Base-by-base conservation (phyloP, 2,113 vertebrate genomes). In the Pedionomus torquatus region DNA sequence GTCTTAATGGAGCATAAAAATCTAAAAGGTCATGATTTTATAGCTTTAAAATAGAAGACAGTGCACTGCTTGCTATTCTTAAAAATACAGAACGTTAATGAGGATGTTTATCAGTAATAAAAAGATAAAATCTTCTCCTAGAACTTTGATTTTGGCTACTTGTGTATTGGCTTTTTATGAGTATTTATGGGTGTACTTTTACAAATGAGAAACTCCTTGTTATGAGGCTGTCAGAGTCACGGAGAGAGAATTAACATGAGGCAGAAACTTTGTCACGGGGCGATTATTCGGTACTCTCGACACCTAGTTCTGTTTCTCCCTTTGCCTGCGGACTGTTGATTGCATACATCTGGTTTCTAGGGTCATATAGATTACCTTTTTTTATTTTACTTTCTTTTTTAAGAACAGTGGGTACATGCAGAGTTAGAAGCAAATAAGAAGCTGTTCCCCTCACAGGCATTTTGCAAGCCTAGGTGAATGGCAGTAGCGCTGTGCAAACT, bases 1-100 rank as follows among this genome's bases (percentile, higher is more conserved):
- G 48, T 75, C 72, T 66, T 82, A 91, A 93, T 94, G 92, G 85
- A 77, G 57, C 87, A 75, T 91, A 93, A 92, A 89, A 86, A 86
- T 83, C 44, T 26, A 31, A 85, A 91, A 97, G 96, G 89, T 91
- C 78, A 48, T 79, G 74, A 83, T 83, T 88, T 78, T 85, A 68
- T 65, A 84, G 65, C 41, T 92, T 95, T 86, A 63, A 88, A 89
- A 71, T 33, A 46, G 30, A 81, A 28, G 48, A 85, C 28, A 78
- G 57, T 57, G 51, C 44, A 43, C 57, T 91, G 75, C 30, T 94
- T 52, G 64, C 52, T 81, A 44, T 24, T 93, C 54, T 89, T 87
- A 68, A 94, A 84, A 96, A 94, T 82, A 85, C n/a, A 39, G 79
- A 52, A 94, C 90, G 25, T 79, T 95, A 87, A 87, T 66, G 64